Evolutionary conservation across 2,888 invertebrate species (phyloP), one percentile per base, ranked within the genome.

Genomic region (Phlogophora meticulosa): DNA sequence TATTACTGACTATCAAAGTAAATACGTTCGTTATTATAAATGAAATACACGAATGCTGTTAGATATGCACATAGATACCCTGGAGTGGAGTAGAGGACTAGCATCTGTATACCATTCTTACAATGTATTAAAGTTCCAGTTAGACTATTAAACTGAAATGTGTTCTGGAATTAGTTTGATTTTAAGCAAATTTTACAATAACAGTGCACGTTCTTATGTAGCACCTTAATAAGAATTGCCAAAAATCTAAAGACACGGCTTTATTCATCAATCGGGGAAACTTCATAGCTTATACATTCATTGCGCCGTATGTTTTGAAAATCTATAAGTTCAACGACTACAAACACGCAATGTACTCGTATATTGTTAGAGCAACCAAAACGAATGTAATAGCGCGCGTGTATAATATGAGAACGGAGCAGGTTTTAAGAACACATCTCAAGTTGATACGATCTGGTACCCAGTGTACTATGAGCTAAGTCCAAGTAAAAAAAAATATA

Each of bases 51-150:
- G 28, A 72, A 45, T 63, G 51, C 42, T 51, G 56, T 72, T 72
- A 56, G 72, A 72, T 71, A 64, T 71, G 64, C 72, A 72, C 72
- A 71, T 72, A 71, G 72, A 71, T 71, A 71, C 36, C 13, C 40
- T 28, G 34, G 10, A n/a, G n/a, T n/a, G n/a, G n/a, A 13, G 34
- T 42, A 45, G 32, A 22, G 24, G 22, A 42, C 63, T 63, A 34
- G 55, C 40, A 46, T 42, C 64, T 71, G 51, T 36, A 36, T 63
- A 36, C 40, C 17, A 42, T 56, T 15, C 40, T 42, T 72, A 57
- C 36, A 64, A 46, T 52, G 56, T 63, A 32, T 22, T 53, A 36
- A 36, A 32, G 10, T 38, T 51, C 22, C 32, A 59, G 59, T 69
- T 38, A 45, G 17, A 59, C 15, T 51, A n/a, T 45, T 59, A 34